Evolutionary conservation across 2,888 invertebrate species (phyloP).

Genomic region (Acanthoscelides obtectus): DNA sequence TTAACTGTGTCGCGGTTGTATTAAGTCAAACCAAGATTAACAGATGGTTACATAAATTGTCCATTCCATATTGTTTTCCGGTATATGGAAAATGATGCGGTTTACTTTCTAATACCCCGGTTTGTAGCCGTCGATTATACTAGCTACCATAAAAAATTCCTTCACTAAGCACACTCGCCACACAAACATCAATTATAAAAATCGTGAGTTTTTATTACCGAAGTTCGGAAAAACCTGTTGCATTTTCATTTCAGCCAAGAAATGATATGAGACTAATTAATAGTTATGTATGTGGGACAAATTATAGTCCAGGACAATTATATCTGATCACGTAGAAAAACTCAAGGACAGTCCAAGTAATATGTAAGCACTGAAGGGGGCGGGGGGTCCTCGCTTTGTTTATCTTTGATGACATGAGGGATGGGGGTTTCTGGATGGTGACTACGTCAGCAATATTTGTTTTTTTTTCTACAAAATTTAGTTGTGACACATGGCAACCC

Average conservation of each 20-base stretch:
- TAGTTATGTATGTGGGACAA: too few species aligned
- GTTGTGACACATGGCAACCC: too few species aligned
- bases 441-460: too few species aligned
- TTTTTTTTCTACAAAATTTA: too few species aligned
- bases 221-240: neutral
- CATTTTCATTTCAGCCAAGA: neutral
- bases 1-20: neutral
- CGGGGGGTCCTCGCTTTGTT: too few species aligned
- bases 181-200: neutral
- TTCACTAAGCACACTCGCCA: neutral
- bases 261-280: neutral
- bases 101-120: neutral
- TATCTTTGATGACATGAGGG: too few species aligned
- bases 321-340: too few species aligned
- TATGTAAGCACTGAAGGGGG: too few species aligned
- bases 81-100: neutral
- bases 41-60: neutral
- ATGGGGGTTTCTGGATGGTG: too few species aligned
- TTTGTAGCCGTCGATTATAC: neutral
- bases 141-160: neutral
- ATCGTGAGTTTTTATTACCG: neutral
- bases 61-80: neutral
- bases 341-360: too few species aligned
- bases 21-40: neutral
- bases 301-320: too few species aligned